Conservation (phyloP, 2,113 vertebrate species). For the Petrocephalus zakoni region DNA sequence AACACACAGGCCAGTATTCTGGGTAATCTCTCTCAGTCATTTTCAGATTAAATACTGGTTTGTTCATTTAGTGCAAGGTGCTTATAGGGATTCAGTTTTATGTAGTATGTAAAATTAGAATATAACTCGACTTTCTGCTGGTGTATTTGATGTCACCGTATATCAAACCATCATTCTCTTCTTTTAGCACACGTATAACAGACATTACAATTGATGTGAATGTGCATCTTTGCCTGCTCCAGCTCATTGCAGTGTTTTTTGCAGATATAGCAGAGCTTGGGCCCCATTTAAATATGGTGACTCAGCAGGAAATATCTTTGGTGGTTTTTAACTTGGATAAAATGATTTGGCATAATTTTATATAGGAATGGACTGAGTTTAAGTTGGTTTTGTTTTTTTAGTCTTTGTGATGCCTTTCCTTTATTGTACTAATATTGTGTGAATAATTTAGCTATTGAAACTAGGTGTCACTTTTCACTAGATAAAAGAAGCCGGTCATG, state of each 20-base stretch:
- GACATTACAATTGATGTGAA: not conserved
- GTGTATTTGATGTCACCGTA: not conserved
- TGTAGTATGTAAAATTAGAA: not conserved
- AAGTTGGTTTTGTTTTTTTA: not conserved
- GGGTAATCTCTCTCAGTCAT: not conserved
- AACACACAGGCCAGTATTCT: not conserved
- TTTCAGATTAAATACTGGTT: not conserved
- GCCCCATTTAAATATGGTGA: not conserved
- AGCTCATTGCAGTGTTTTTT: not conserved
- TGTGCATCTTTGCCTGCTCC: not conserved
- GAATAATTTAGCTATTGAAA: not conserved
- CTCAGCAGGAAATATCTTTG: constrained; percentile 22
- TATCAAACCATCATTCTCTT: not conserved
- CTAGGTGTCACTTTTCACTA: not conserved
- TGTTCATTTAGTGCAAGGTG: not conserved
- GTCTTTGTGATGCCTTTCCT: not conserved
- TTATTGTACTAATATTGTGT: not conserved
- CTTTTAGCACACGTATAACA: not conserved
- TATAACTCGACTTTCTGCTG: not conserved
- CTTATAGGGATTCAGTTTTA: not conserved
- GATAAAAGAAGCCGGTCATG: not conserved
- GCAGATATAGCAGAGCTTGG: not conserved
- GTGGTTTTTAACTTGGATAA: constrained; percentile 9
- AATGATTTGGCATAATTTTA: not conserved
- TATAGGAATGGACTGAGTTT: not conserved